These are phyloP conservation scores for Antheraea pernyi DNA, from an alignment of 1,140 invertebrate genomes.

Conservation along the genomic window DNA sequence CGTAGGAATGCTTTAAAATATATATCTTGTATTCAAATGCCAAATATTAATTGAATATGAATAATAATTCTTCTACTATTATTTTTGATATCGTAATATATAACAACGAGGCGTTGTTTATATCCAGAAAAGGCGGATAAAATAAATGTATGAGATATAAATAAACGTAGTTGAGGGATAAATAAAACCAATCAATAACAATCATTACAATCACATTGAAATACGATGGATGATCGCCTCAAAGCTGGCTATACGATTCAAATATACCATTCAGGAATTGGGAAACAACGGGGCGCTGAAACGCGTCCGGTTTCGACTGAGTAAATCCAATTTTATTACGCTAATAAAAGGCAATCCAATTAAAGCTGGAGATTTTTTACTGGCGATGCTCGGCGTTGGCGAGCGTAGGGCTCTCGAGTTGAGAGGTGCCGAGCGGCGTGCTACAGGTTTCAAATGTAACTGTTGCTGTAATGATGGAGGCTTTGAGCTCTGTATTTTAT, in stretches of 20 bases:
- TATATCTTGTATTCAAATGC: too few relatives aligned
- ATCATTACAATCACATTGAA: slow-evolving; percentile 19
- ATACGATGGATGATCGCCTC: slow-evolving; percentile 25
- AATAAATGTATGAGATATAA: not conserved
- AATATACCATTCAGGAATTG: slow-evolving; percentile 41
- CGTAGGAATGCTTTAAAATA: too few relatives aligned
- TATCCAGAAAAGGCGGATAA: too few relatives aligned
- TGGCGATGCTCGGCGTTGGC: slow-evolving; percentile 33
- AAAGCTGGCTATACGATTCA: slow-evolving; percentile 27
- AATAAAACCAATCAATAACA: not conserved
- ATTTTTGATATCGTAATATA: too few relatives aligned
- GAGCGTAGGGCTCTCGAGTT: slow-evolving; percentile 39
- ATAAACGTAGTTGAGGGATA: not conserved
- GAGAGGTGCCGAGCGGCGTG: slow-evolving; percentile 30
- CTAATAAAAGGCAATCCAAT: slow-evolving; percentile 75
- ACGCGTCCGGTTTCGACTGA: slow-evolving; percentile 50
- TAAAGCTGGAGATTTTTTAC: slow-evolving; percentile 66
- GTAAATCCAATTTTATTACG: slow-evolving; percentile 72
- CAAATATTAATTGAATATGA: too few relatives aligned
- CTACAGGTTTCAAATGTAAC: slow-evolving; percentile 35
- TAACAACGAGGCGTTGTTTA: too few relatives aligned
- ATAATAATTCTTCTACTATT: too few relatives aligned
- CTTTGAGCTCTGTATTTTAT: not conserved
- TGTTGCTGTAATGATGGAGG: slow-evolving; percentile 26
- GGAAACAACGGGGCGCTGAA: slow-evolving; percentile 41